A percentile compares a stretch with the other conserved stretches of the same genome.
These are phyloP conservation scores for Pampus argenteus DNA, from an alignment of 2,797 vertebrate genomes.

Conservation along the genomic window DNA sequence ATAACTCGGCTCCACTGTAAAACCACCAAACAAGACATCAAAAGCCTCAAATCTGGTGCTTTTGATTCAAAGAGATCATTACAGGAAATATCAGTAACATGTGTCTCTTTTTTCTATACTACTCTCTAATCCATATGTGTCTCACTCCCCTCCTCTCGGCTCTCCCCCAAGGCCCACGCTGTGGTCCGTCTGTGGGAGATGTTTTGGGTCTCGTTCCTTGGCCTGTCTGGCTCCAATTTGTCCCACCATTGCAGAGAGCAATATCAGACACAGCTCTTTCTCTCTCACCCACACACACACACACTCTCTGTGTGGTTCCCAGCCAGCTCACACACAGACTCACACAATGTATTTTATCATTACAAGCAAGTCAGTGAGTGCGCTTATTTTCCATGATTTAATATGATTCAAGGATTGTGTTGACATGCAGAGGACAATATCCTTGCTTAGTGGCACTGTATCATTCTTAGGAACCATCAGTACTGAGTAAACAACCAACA, in stretches of 20 bases:
- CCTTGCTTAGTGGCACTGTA: slow-evolving; percentile 22
- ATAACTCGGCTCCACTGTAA: slow-evolving; percentile 61
- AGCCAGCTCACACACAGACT: slow-evolving; percentile 51
- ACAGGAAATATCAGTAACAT: slow-evolving; percentile 78
- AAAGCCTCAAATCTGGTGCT: slow-evolving; percentile 68
- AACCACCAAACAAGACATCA: slow-evolving; percentile 71
- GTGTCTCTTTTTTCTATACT: slow-evolving; percentile 69
- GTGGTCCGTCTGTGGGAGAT: slow-evolving; percentile 83
- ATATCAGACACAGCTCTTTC: slow-evolving; percentile 80
- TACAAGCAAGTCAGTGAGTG: slow-evolving; percentile 20
- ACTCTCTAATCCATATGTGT: slow-evolving; percentile 73
- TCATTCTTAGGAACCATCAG: slow-evolving; percentile 1
- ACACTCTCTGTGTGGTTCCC: slow-evolving; percentile 76
- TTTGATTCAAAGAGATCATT: slow-evolving; percentile 74
- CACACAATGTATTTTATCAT: slow-evolving; percentile 50
- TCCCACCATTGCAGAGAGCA: slow-evolving; percentile 82
- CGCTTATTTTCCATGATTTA: background rate
- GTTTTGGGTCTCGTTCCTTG: slow-evolving; percentile 83
- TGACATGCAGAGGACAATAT: slow-evolving; percentile 34
- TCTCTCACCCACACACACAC: slow-evolving; percentile 56
- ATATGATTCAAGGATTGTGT: slow-evolving; percentile 23
- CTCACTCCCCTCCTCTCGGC: slow-evolving; percentile 50
- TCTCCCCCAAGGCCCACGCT: slow-evolving; percentile 75
- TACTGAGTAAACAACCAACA: slow-evolving; percentile 9
- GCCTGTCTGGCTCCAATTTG: slow-evolving; percentile 88